A percentile compares a stretch with the other conserved stretches of the same genome.
These are phyloP conservation scores for Odontamblyopus rebecca DNA, from an alignment of 2,797 vertebrate genomes.

Conservation along the genomic window DNA sequence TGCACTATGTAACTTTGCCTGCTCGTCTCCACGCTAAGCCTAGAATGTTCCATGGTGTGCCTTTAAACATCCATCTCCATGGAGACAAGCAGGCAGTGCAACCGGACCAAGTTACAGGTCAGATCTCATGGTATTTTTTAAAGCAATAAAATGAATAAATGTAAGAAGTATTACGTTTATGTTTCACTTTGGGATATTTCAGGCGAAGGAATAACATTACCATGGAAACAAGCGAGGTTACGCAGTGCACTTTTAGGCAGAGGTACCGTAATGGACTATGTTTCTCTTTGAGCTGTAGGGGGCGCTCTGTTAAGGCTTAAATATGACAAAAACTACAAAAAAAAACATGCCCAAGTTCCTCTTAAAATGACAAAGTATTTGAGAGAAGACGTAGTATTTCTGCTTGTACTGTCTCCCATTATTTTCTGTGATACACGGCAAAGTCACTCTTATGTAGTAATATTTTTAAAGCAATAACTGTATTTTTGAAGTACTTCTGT, in stretches of 20 bases:
- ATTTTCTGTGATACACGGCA: constrained; percentile 36
- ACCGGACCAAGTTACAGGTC: background rate
- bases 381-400: constrained; percentile 53
- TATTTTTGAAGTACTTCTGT: constrained; percentile 4
- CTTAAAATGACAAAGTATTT: background rate
- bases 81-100: background rate
- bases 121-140: background rate
- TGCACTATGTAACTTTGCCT: background rate
- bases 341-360: constrained; percentile 2
- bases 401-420: constrained; percentile 39
- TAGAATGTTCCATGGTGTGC: background rate
- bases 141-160: too few relatives aligned
- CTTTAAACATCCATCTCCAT: background rate
- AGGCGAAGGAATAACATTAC: background rate
- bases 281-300: constrained; percentile 16
- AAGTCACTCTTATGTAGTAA: constrained; percentile 36
- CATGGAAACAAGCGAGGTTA: background rate
- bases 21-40: background rate
- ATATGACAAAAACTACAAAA: constrained; percentile 28
- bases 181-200: background rate
- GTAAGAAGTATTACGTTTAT: background rate
- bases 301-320: background rate
- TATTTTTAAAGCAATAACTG: constrained; percentile 38
- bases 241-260: background rate
- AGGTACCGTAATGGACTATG: background rate